Evolutionary conservation across 2,113 vertebrate species (phyloP), one percentile per base, ranked within the genome.

Genomic region (Pogonocichla stellata): DNA sequence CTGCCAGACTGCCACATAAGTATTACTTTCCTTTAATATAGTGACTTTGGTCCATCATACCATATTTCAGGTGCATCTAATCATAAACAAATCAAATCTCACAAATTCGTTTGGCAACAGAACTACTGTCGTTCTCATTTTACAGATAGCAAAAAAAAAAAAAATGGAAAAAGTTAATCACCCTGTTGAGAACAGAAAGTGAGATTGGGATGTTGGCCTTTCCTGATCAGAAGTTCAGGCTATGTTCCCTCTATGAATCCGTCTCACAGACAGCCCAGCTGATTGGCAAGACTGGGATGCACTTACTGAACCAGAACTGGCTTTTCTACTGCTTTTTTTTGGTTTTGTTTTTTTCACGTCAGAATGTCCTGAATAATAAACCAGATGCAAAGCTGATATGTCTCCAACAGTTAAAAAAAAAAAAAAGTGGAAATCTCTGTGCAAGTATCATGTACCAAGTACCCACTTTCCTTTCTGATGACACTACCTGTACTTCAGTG

Each of bases 1-100:
- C 66, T 95, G 83, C 87, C 90, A 96, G 92, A 83, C 23, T 67
- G 86, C 70, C 88, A 93, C 91, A 54, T 64, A 94, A 93, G 36
- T 74, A 94, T 79, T 61, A 71, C 38, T 79, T 88, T n/a, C 42
- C 25, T 91, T 82, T 62, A 85, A 92, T 88, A 62, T 25, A 74
- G 64, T 4, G 4, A 70, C 87, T 79, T 72, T 85, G 69, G 64
- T 86, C 47, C 56, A 60, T 67, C 54, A 26, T 57, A 61, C 62
- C 19, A 43, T 34, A 78, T n/a, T 64, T 87, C 47, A 61, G 61
- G 60, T 82, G 47, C 36, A 79, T 2, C 3, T 24, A 56, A 33
- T 38, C 24, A 58, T 80, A 78, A 89, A 88, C 33, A 67, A 91
- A 73, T 43, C 24, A 64, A 66, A 80, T 67, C 48, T 88, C 74